A percentile compares a stretch with the other conserved stretches of the same genome.
Evolutionary conservation across 2,113 vertebrate species (phyloP).

Genomic region (Chlorodrepanis virens): DNA sequence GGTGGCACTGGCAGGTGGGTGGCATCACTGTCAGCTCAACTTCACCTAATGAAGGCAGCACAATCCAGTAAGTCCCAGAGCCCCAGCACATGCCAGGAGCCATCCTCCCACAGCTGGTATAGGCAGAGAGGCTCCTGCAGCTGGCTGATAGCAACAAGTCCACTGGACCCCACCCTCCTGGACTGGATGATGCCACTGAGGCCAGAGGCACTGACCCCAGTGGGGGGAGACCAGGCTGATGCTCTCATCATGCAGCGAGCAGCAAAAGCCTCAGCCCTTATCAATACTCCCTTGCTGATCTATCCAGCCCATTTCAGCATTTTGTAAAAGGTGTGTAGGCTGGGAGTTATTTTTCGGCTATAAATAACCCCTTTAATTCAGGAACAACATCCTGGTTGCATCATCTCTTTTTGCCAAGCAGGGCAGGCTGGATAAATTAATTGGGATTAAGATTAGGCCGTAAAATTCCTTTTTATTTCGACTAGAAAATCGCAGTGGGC

Average conservation of each 20-base stretch:
- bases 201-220: rapidly evolving
- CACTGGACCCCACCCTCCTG: rapidly evolving
- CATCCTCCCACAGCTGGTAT: neutral
- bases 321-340: neutral
- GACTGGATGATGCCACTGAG: neutral
- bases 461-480: conserved; percentile 36
- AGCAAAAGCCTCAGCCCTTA: neutral
- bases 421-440: conserved; percentile 61
- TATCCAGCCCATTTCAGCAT: neutral
- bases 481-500: conserved; percentile 57
- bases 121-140: neutral
- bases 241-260: rapidly evolving
- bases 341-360: neutral
- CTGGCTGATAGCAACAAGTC: neutral
- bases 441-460: conserved; percentile 53
- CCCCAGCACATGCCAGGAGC: neutral
- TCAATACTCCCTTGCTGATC: rapidly evolving
- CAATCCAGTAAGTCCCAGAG: rapidly evolving
- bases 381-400: neutral
- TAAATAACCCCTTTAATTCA: conserved; percentile 7
- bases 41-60: neutral
- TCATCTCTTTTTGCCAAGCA: neutral
- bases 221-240: neutral
- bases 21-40: neutral
- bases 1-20: neutral